These are phyloP conservation scores for Anguilla anguilla DNA, from an alignment of 2,797 vertebrate species.

Conservation along the genomic window DNA sequence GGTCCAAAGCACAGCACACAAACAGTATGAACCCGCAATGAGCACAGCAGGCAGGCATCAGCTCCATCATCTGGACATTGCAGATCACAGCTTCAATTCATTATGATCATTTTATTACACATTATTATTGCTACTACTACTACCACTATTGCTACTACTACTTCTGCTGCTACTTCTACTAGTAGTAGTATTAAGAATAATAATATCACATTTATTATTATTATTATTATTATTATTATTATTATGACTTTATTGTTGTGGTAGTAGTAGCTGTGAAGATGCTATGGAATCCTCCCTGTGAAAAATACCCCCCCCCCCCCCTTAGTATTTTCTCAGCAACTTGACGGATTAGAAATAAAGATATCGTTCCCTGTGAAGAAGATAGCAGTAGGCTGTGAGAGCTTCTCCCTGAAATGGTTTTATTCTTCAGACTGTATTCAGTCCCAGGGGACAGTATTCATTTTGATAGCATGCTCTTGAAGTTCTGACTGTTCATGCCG, in stretches of 20 bases:
- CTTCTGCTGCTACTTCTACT: background rate
- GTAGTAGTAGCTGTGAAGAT: background rate
- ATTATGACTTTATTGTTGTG: background rate
- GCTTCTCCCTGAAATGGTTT: constrained; percentile 44
- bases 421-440: constrained; percentile 34
- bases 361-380: constrained; percentile 39
- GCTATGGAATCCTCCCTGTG: no score
- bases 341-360: constrained; percentile 51
- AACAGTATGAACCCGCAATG: background rate
- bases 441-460: constrained; percentile 40
- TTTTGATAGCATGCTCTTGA: constrained; percentile 49
- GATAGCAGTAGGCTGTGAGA: constrained; percentile 41
- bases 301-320: background rate
- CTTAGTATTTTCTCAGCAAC: constrained; percentile 30
- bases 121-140: background rate
- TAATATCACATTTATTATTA: background rate
- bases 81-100: background rate
- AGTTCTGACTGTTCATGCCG: constrained; percentile 42
- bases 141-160: background rate
- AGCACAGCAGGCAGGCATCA: background rate
- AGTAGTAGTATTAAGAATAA: background rate
- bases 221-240: background rate
- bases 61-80: background rate
- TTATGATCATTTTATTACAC: background rate
- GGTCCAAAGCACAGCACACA: background rate